Evolutionary conservation across 64 coral and sea anemone species (phyloP).

Genomic region (Dendrophyllia cribrosa): DNA sequence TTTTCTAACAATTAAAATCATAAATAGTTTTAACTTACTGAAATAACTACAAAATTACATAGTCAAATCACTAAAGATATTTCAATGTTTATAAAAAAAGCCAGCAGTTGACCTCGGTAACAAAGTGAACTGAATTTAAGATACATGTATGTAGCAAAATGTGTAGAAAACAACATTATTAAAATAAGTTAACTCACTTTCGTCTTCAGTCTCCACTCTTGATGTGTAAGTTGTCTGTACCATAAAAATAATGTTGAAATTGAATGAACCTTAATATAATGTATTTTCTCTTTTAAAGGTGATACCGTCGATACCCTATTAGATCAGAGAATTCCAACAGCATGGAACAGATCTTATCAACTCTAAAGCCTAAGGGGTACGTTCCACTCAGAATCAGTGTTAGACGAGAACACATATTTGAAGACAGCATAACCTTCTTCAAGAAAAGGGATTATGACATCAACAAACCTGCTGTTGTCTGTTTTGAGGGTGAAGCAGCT

Average conservation of each 20-base stretch:
- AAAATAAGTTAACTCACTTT: not conserved
- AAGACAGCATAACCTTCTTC: conserved; percentile 48
- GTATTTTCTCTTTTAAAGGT: not conserved
- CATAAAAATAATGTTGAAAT: not conserved
- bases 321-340: not conserved
- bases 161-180: not conserved
- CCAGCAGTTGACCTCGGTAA: not conserved
- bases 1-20: too few relatives aligned
- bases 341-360: conserved; percentile 8
- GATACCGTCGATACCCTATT: not conserved
- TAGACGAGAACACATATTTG: not conserved
- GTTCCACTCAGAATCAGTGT: conserved; percentile 11
- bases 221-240: not conserved
- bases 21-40: too few relatives aligned
- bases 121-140: not conserved
- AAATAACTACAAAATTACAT: not conserved
- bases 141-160: not conserved
- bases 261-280: not conserved
- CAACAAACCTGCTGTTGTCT: conserved; percentile 24
- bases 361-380: not conserved
- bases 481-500: conserved; percentile 61
- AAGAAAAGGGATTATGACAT: conserved; percentile 49
- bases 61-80: not conserved
- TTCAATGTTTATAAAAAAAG: not conserved
- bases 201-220: not conserved